Conservation (phyloP, 1,140 invertebrate species). For the Subanguina moxae region DNA sequence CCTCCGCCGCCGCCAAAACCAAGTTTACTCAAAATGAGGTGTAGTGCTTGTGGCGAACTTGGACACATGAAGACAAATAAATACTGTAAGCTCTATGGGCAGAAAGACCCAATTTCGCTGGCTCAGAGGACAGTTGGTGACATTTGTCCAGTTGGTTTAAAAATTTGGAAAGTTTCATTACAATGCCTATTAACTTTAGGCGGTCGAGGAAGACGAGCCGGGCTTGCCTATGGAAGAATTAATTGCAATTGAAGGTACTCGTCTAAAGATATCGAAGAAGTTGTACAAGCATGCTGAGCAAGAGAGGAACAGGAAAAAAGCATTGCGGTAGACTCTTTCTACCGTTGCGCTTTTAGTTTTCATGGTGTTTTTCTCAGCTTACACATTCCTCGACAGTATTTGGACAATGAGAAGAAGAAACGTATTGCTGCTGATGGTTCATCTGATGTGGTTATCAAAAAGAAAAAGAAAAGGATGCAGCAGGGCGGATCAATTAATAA, state of each 20-base stretch:
- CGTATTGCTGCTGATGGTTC: conserved; percentile 11
- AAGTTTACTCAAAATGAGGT: conserved; percentile 68
- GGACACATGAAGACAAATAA: conserved; percentile 88
- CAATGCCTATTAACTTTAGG: background rate
- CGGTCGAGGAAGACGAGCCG: background rate
- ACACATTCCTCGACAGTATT: conserved; percentile 36
- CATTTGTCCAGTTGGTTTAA: conserved; percentile 26
- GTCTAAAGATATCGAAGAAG: conserved; percentile 45
- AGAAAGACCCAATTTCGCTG: conserved; percentile 64
- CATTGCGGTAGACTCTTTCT: conserved; percentile 27
- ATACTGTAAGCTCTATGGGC: conserved; percentile 85
- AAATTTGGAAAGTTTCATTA: background rate
- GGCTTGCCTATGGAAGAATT: conserved; percentile 28
- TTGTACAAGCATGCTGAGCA: conserved; percentile 44
- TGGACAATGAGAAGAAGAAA: conserved; percentile 31
- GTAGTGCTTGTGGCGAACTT: conserved; percentile 83
- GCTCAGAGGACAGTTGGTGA: conserved; percentile 59
- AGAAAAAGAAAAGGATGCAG: background rate
- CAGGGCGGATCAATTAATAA: background rate
- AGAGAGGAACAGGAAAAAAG: conserved; percentile 30
- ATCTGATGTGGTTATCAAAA: background rate
- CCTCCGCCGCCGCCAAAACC: conserved; percentile 74
- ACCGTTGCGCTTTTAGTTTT: background rate
- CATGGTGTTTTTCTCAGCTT: conserved; percentile 21
- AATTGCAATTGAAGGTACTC: conserved; percentile 45